Evolutionary conservation across 1,140 invertebrate genomes (phyloP), one percentile per base, ranked within the genome.

Genomic region (Drosophila pseudoananassae): DNA sequence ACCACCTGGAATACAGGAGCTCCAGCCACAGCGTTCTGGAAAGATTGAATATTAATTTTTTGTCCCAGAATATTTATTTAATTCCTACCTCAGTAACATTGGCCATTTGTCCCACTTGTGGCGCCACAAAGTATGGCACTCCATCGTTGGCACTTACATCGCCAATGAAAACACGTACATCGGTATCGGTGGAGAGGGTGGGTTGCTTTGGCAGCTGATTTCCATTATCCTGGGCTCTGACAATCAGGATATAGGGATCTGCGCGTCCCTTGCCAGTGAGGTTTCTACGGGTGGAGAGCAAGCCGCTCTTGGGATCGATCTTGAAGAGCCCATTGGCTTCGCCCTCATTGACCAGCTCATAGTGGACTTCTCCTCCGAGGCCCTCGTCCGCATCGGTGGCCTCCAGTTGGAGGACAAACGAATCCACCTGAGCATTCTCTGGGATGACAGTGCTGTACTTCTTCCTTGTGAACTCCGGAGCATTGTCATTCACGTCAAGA

Each of bases 141-240:
- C 96, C 96, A 89, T 97, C 96, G 82, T 97, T 97, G 57, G 95
- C 94, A 40, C 96, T 96, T 0, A 97, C 95, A 81, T 97, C 96
- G 0, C 96, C 96, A 23, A 97, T 95, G 69, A 95, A 96, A 1
- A 97, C 81, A 1, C 93, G 92, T 0, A 97, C 83, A 17, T 93
- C 93, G 0, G 95, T 93, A 47, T 96, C 95, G 0, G 94, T 93
- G 52, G 92, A 94, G 1, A 96, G 92, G 0, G 89, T 91, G 0
- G 79, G 63, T 25, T 91, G 91, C 52, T 92, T 92, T 14, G 85
- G 78, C 25, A 93, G 82, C 23, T 94, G 94, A 12, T 93, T 93
- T 0, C 96, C 96, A 53, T 94, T 93, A 91, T 97, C 96, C 65
- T 95, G 93, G 0, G 95, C 96, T 14, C 94, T 92, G 1, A 96